Evolutionary conservation across 2,797 vertebrate species (phyloP), one percentile per base, ranked within the genome.

Genomic region (Pangasius djambal): DNA sequence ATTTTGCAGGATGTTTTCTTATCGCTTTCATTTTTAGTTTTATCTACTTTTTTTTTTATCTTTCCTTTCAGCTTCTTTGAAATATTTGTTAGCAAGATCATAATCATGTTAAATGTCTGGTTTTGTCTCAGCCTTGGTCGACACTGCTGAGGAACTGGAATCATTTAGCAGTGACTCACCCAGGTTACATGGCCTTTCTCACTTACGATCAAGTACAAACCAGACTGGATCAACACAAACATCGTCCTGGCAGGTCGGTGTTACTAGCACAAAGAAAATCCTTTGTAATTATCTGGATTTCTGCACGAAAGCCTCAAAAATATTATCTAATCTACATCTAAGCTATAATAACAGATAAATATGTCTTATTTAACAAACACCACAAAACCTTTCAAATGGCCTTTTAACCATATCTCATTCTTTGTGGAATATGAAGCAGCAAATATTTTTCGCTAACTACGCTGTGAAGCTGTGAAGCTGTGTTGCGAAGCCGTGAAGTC

Each of bases 181-280:
- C 98, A 0, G 98, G 97, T 22, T 98, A 98, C 94, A 97, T 98
- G 97, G 98, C 98, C 22, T 98, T 98, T 92, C 96, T 98, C 88
- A 98, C 98, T 0, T 98, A 98, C 0, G 97, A 97, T 12, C 97
- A 98, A 93, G 97, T 97, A 22, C 93, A 89, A 63, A 92, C 83
- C 0, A 95, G 96, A 18, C 94, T 98, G 89, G 94, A 96, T 90
- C 93, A 95, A 89, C 96, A 95, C 93, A 94, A 91, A 79, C 94
- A 96, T 90, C 96, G 93, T 88, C 96, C 97, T 1, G 97, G 97
- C 86, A 98, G 97, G 97, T 98, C 86, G 93, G 79, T 22, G 2
- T 15, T 86, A 52, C 22, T 4, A 40, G 2, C 52, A 44, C 63
- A 87, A 34, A n/a, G 6, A 67, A 84, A n/a, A 3, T 10, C 2